Base-by-base conservation (phyloP, 2,797 vertebrate species). In the Lagodon rhomboides region DNA sequence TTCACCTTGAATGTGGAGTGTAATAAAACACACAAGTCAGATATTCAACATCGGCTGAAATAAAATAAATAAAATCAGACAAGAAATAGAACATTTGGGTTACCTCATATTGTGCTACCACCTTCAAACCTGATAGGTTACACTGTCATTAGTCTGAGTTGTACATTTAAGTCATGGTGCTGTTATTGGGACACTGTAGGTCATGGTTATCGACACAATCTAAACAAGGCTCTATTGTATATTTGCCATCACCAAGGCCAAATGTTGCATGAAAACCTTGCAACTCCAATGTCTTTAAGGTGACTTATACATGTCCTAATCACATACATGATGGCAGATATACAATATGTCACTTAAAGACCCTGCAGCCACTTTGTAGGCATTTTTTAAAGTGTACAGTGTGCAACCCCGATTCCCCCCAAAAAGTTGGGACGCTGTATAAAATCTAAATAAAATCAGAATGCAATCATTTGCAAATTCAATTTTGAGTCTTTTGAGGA, bases 11-110 rank as follows among this genome's bases (percentile, higher is more conserved):
- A 49, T 46, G 44, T 51, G 43, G 22, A 47, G 53, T 46, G 61
- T 30, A 47, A 41, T 56, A 49, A 82, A 79, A 84, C 41, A 80
- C 16, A 65, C 61, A 54, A 53, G 20, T 11, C 20, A 77, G 17
- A 11, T 9, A 23, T 65, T 67, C 30, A 78, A 59, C 15, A 68
- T 77, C 55, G 53, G 13, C 50, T 50, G 18, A 17, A 47, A 34
- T 27, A 34, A 53, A 44, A 62, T 16, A 20, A 60, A 50, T 47
- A 68, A 63, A 56, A 64, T 38, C 22, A 27, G 38, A 12, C 1
- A 51, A 38, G 11, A 62, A 64, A 49, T 7, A 3, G 47, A 55
- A 64, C 23, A 23, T 60, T 18, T 54, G 12, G 17, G 1, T 61
- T 7, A 41, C 20, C 34, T 3, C 23, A 22, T 41, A 54, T 71